phyloP scores from a whole-genome alignment of 2,888 invertebrate species.

The Pantelozetes paolii region DNA sequence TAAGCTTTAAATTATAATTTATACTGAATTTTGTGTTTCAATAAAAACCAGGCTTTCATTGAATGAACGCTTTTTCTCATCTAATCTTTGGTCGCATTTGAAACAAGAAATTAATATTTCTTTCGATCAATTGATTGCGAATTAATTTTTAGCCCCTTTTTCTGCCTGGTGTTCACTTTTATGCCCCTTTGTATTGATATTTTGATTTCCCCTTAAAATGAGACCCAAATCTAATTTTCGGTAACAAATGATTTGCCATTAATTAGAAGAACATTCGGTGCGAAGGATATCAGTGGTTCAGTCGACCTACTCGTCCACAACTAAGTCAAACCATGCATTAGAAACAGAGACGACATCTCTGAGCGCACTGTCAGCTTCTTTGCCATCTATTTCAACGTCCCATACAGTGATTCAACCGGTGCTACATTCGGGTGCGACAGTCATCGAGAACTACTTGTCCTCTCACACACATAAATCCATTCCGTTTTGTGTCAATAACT shows the following conservation, averaged over 20 bases:
- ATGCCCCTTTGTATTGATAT: too few species aligned
- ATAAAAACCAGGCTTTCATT: not conserved
- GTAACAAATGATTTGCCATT: not conserved
- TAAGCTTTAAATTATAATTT: not conserved
- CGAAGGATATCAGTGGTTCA: slow-evolving; percentile 32
- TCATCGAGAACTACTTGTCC: slow-evolving; percentile 26
- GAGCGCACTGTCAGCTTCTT: not conserved
- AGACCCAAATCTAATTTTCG: not conserved
- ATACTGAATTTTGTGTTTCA: not conserved
- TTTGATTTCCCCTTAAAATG: too few species aligned
- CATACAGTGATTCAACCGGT: slow-evolving; percentile 32
- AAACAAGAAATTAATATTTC: not conserved
- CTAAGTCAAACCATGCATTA: slow-evolving; percentile 23
- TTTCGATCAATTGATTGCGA: not conserved
- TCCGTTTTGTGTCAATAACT: slow-evolving; percentile 1
- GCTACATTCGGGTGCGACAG: slow-evolving; percentile 31
- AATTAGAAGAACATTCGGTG: slow-evolving; percentile 16
- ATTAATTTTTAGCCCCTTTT: not conserved
- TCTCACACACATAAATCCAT: not conserved
- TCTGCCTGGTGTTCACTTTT: too few species aligned
- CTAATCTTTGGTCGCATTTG: too few species aligned
- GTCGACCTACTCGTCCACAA: not conserved
- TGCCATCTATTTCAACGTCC: slow-evolving; percentile 2
- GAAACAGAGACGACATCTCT: not conserved
- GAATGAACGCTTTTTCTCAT: not conserved